Conservation (phyloP, 2,888 invertebrate species). For the Liopterus haemorrhoidalis region DNA sequence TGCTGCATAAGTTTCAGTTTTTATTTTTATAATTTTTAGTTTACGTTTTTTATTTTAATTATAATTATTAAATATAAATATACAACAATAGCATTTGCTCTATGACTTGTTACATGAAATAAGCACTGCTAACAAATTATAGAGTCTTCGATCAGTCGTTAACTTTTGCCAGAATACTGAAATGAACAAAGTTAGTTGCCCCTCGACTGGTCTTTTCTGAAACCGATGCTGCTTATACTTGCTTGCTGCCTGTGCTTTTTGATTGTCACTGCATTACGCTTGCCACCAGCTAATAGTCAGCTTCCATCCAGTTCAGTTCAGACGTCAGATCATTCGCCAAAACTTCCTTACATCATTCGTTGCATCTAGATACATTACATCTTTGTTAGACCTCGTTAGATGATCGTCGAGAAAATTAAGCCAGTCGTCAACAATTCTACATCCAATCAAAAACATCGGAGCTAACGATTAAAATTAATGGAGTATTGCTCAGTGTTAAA, state of each 20-base stretch:
- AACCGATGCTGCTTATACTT: constrained; percentile 51
- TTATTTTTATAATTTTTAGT: constrained; percentile 30
- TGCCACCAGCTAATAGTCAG: constrained; percentile 22
- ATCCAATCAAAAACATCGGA: no score
- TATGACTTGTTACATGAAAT: constrained; percentile 25
- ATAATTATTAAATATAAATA: neutral
- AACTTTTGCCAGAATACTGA: constrained; percentile 20
- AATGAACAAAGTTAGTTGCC: constrained; percentile 52
- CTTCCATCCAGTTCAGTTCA: constrained; percentile 19
- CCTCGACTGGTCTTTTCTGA: constrained; percentile 66
- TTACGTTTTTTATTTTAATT: constrained; percentile 2
- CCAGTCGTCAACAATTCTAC: no score
- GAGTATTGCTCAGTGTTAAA: no score
- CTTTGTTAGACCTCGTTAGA: no score
- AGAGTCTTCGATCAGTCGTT: constrained; percentile 25
- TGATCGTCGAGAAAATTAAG: no score
- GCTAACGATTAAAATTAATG: no score
- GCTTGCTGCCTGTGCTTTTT: constrained; percentile 27
- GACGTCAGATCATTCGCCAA: no score
- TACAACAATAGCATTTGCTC: constrained; percentile 13
- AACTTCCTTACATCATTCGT: no score
- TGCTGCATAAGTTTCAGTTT: constrained; percentile 42
- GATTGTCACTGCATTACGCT: constrained; percentile 24
- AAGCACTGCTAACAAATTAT: constrained; percentile 26
- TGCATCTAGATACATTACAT: no score